Evolutionary conservation across 2,797 vertebrate species (phyloP), one percentile per base, ranked within the genome.

Genomic region (Lithobates sylvaticus): DNA sequence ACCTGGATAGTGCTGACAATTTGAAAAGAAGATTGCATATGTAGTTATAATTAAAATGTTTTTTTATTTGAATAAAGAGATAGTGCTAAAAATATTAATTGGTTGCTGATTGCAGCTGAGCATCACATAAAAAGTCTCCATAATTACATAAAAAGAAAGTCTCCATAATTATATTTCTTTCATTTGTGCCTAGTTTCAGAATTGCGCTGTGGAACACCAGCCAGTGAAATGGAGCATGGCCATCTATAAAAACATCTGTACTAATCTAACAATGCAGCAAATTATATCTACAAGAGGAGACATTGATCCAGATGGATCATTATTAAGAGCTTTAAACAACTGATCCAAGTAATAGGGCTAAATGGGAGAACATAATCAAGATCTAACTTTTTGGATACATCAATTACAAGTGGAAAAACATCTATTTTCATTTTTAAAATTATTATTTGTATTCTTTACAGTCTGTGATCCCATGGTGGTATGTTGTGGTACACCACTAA

Each of bases 271-370:
- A 93, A 89, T 89, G 93, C 90, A 89, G 91, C 93, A 92, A 94
- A 94, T 95, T 93, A 94, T 90, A 93, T 89, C 88, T 93, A 90
- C 93, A 92, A 93, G 93, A 90, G 89, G 91, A 90, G 89, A 90
- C 94, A 94, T 95, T 93, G 93, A 95, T 95, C 92, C 92, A 94
- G 89, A 83, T 90, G 91, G 89, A 93, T 95, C 94, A 92, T 95
- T 61, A 61, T 61, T 95, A 95, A 92, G 89, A 90, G 89, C 92
- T 94, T 93, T 93, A 93, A 91, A 90, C 92, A 93, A 91, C 89
- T 93, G 92, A 93, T 92, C 91, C 91, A 93, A 93, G 90, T 92
- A 94, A 92, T 91, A 91, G 91, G 88, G 86, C 86, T 91, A 90
- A 93, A 93, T 90, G 89, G 92, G 86, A 90, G 88, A 91, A 92